These are phyloP conservation scores for Axis porcinus DNA, from an alignment of 2,113 vertebrate species.

Conservation along the genomic window DNA sequence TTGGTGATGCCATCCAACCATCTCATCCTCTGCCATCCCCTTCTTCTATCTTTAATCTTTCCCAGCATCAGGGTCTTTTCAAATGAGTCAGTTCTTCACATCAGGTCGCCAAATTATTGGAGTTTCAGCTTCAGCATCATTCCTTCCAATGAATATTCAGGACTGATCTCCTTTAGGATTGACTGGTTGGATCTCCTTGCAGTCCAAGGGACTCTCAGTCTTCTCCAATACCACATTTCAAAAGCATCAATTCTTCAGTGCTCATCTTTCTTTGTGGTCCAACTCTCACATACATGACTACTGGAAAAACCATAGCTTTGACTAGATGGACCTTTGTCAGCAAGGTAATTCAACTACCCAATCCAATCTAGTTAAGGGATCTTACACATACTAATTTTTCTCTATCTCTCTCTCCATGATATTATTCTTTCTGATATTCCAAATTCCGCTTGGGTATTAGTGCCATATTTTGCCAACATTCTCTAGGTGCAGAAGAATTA, in stretches of 20 bases:
- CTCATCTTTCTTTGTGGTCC: neutral
- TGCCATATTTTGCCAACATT: neutral
- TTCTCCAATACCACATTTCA: neutral
- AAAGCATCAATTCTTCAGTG: neutral
- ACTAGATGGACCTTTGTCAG: neutral
- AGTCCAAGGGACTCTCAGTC: neutral
- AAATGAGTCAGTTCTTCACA: neutral
- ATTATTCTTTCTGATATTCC: neutral
- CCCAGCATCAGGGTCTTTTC: neutral
- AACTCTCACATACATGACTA: neutral
- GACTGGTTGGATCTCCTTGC: neutral
- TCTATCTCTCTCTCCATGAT: neutral
- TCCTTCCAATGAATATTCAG: neutral
- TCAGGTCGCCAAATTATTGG: neutral
- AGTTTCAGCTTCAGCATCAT: neutral
- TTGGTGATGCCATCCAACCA: neutral
- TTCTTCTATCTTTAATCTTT: neutral
- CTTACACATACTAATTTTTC: neutral
- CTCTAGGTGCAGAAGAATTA: neutral
- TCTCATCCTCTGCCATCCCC: neutral
- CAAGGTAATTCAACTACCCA: neutral
- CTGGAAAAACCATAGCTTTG: neutral
- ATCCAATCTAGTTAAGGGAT: neutral
- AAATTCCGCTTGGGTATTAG: neutral
- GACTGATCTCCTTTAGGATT: neutral